Percentiles rank a stretch among this genome's conserved stretches.
These are phyloP conservation scores for Venturia canescens DNA, from an alignment of 1,140 invertebrate genomes.

Conservation along the genomic window DNA sequence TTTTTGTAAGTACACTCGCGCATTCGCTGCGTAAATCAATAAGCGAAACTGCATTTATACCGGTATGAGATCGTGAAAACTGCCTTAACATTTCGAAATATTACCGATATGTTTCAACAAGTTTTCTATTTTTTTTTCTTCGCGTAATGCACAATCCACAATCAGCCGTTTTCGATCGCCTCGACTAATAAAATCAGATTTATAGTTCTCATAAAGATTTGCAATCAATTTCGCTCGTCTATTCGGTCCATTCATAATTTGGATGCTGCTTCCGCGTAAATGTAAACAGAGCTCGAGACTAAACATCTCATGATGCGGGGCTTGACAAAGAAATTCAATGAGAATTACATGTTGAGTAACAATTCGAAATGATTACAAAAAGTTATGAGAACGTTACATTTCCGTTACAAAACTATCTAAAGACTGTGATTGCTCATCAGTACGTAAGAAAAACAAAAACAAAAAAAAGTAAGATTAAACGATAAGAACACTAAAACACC, in stretches of 20 bases:
- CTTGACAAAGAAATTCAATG: too few relatives aligned
- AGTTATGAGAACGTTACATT: too few relatives aligned
- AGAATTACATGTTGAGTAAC: too few relatives aligned
- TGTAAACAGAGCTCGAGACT: too few relatives aligned
- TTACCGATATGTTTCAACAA: neutral
- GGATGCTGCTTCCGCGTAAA: too few relatives aligned
- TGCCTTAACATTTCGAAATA: slow-evolving; percentile 2
- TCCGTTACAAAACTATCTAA: too few relatives aligned
- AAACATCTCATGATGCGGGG: too few relatives aligned
- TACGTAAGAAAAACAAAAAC: neutral
- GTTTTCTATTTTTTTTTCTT: neutral
- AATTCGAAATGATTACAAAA: too few relatives aligned
- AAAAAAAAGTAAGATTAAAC: slow-evolving; percentile 5
- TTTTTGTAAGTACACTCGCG: slow-evolving; percentile 41
- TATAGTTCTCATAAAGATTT: neutral
- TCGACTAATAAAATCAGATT: neutral
- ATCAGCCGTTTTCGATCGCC: neutral
- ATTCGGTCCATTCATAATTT: too few relatives aligned
- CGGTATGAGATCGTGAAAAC: slow-evolving; percentile 28
- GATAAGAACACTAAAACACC: slow-evolving; percentile 4
- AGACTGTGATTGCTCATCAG: neutral
- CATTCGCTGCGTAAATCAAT: slow-evolving; percentile 6
- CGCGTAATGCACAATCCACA: neutral
- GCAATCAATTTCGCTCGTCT: neutral
- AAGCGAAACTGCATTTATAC: neutral